Base-by-base conservation (phyloP, 2,113 vertebrate species). In the Cettia cetti region DNA sequence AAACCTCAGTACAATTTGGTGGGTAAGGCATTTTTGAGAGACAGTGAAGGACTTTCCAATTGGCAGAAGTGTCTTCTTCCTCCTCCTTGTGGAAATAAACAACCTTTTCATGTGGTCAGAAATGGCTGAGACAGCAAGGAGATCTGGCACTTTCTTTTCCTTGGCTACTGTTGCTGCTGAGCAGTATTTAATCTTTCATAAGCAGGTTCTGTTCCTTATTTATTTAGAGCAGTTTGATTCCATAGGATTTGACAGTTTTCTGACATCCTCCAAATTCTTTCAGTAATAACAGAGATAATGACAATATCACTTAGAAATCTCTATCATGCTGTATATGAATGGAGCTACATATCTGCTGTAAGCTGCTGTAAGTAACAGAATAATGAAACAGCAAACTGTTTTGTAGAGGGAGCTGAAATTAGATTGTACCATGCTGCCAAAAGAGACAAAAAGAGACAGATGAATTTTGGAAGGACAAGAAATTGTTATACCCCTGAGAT, bases 291-390 rank as follows among this genome's bases (percentile, higher is more conserved):
- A 77, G 65, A 85, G 92, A 91, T 75, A 92, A 94, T 87, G 96
- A 94, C 85, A 94, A 85, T 93, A 96, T 95, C 84, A 89, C 96
- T 97, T 96, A 96, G 90, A 92, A 97, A 98, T 96, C 87, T 93
- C 56, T 87, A 39, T 71, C 61, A 86, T 21, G 18, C 56, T 33
- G 40, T 52, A 47, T 15, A 31, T 83, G 64, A 96, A 95, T 87
- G 72, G 77, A 97, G 75, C 65, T 78, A 89, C 69, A 28, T 82
- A 94, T 89, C 81, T 71, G 40, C 50, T 95, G 12, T 40, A 40
- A 40, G 92, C 81, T 71, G 40, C 50, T 95, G 12, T 40, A 40
- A 40, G 92, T 93, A 96, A 93, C 88, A 88, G 83, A 94, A 92
- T 94, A 97, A 96, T 91, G 63, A 82, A 72, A 90, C 26, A 61